Evolutionary conservation across 1,140 invertebrate genomes (phyloP), one percentile per base, ranked within the genome.

Genomic region (Monomorium pharaonis): DNA sequence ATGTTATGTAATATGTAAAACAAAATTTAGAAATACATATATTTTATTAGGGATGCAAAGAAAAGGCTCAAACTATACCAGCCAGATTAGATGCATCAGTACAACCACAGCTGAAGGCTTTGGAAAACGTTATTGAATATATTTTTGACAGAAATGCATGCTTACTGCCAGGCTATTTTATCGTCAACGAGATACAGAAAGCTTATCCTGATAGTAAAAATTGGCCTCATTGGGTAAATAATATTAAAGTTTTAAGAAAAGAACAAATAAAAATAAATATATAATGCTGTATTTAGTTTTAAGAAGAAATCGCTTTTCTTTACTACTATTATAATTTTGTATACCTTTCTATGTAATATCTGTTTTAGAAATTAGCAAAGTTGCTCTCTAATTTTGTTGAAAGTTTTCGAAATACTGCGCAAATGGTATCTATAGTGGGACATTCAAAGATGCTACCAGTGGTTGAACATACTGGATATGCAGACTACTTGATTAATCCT

Each of bases 361-460:
- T 14, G 21, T 86, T 95, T 85, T 91, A 98, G 98, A 97, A 97
- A 96, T 94, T 99, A 21, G 97, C 98, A 44, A 97, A 97, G 92
- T 94, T 99, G 5, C 96, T 99, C 81, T 97, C 98, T 24, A 97
- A 96, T 93, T 99, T 99, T 95, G 97, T 99, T 14, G 98, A 99
- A 92, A 98, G 98, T 95, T 99, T 99, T 94, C 96, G 98, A 84
- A 96, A 97, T 24, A 98, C 98, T 72, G 98, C 98, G 0, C 98
- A 99, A 96, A 99, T 99, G 98, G 98, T 99, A 0, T 98, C 98
- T 0, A 98, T 99, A 58, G 97, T 98, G 90, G 98, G 98, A 0
- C 97, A 98, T 89, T 97, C 98, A 6, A 97, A 97, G 90, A 98
- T 99, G 97, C 94, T 99, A 24, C 99, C 99, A 7, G 98, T 99